A percentile compares a stretch with the other conserved stretches of the same genome.
These are phyloP conservation scores for Brevipalpus yothersi DNA, from an alignment of 1,140 invertebrate species.

Conservation along the genomic window DNA sequence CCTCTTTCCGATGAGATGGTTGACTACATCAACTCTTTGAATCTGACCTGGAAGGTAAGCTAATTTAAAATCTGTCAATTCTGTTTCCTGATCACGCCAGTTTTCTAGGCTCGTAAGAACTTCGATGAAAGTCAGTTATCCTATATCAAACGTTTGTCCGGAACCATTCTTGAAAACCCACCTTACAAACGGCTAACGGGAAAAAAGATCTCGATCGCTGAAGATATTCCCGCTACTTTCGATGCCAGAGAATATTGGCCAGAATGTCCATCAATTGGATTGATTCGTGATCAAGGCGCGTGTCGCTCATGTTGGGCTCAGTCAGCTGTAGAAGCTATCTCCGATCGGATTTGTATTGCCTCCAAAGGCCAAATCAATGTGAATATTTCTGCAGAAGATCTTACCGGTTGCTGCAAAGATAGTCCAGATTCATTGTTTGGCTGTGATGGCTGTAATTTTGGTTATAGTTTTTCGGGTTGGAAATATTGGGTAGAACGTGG, in stretches of 20 bases:
- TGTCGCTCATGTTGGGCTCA: slow-evolving; percentile 21
- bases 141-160: slow-evolving; percentile 38
- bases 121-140: slow-evolving; percentile 15
- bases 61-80: not conserved
- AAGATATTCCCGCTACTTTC: slow-evolving; percentile 43
- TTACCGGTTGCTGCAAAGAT: slow-evolving; percentile 46
- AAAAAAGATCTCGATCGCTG: not conserved
- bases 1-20: slow-evolving; percentile 15
- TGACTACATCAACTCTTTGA: slow-evolving; percentile 7
- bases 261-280: slow-evolving; percentile 51
- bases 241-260: slow-evolving; percentile 56
- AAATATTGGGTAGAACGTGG: slow-evolving; percentile 17
- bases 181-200: slow-evolving; percentile 21
- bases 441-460: slow-evolving; percentile 22
- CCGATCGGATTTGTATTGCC: slow-evolving; percentile 41
- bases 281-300: slow-evolving; percentile 47
- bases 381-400: slow-evolving; percentile 18
- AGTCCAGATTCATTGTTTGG: slow-evolving; percentile 25
- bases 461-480: no score
- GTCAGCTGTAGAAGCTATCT: slow-evolving; percentile 7
- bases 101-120: not conserved
- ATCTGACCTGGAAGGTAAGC: not conserved
- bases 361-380: slow-evolving; percentile 17
- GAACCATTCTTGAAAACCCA: slow-evolving; percentile 32
- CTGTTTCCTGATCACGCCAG: not conserved